These are phyloP conservation scores for Nanorana parkeri DNA, from an alignment of 2,113 vertebrate genomes.

Conservation along the genomic window DNA sequence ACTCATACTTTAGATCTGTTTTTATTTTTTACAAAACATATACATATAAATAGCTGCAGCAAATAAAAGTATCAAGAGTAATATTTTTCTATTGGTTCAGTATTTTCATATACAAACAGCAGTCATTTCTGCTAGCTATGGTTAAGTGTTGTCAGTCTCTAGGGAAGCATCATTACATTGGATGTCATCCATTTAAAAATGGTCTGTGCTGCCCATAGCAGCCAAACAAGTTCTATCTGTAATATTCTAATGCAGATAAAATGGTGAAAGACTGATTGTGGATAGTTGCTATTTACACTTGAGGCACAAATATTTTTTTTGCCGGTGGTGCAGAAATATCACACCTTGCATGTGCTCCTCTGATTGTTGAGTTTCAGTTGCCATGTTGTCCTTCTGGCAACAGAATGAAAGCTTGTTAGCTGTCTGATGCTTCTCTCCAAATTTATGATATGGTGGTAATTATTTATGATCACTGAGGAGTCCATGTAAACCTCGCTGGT, in stretches of 20 bases:
- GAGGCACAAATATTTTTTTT: too few relatives aligned
- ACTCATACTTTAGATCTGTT: neutral
- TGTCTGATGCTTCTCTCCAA: neutral
- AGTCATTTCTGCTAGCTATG: too few relatives aligned
- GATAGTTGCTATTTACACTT: too few relatives aligned
- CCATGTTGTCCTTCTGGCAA: constrained; percentile 3
- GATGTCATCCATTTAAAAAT: too few relatives aligned
- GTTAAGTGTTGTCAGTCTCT: too few relatives aligned
- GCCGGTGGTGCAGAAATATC: too few relatives aligned
- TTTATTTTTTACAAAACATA: constrained; percentile 14
- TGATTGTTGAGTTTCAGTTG: neutral
- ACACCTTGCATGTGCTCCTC: neutral
- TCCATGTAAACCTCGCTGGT: constrained; percentile 1
- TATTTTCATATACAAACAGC: too few relatives aligned
- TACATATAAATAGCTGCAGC: constrained; percentile 27
- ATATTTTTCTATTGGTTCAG: neutral
- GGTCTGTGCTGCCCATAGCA: too few relatives aligned
- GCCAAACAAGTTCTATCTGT: too few relatives aligned
- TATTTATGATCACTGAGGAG: constrained; percentile 13
- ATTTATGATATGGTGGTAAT: constrained; percentile 4
- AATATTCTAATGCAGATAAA: too few relatives aligned
- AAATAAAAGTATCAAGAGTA: constrained; percentile 15
- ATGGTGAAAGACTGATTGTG: too few relatives aligned
- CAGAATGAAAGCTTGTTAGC: neutral
- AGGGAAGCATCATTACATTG: too few relatives aligned